phyloP scores from a whole-genome alignment of 2,797 vertebrate genomes.

The Coracias cyanogaster region DNA sequence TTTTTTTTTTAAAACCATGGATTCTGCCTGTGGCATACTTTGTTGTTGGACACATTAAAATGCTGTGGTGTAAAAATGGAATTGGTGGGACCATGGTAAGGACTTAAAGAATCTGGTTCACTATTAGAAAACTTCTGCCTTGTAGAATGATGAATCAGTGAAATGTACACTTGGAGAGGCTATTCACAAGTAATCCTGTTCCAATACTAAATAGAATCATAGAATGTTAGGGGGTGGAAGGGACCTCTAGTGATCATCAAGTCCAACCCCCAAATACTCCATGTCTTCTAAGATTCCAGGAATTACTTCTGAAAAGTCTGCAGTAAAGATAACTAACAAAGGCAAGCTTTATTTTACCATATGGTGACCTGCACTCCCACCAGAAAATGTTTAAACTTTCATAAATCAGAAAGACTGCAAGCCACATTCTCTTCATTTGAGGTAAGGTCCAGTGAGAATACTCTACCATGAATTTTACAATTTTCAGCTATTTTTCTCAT shows the following conservation, averaged over 20 bases:
- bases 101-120: neutral
- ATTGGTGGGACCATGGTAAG: neutral
- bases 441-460: neutral
- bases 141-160: neutral
- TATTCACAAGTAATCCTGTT: neutral
- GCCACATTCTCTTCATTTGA: neutral
- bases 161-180: neutral
- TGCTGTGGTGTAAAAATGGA: neutral
- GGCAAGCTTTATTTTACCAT: neutral
- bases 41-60: neutral
- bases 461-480: neutral
- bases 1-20: neutral
- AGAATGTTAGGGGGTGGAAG: no score
- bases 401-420: conserved; percentile 16
- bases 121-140: neutral
- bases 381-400: conserved; percentile 30
- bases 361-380: neutral
- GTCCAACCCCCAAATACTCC: neutral
- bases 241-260: no score
- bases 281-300: neutral
- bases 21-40: neutral
- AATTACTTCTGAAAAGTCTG: neutral
- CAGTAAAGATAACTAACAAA: neutral
- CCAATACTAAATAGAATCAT: neutral
- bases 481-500: neutral